Percentiles rank a stretch among this genome's conserved stretches.
These are phyloP conservation scores for Pristionchus entomophagus DNA, from an alignment of 2,888 invertebrate genomes.

Conservation along the genomic window DNA sequence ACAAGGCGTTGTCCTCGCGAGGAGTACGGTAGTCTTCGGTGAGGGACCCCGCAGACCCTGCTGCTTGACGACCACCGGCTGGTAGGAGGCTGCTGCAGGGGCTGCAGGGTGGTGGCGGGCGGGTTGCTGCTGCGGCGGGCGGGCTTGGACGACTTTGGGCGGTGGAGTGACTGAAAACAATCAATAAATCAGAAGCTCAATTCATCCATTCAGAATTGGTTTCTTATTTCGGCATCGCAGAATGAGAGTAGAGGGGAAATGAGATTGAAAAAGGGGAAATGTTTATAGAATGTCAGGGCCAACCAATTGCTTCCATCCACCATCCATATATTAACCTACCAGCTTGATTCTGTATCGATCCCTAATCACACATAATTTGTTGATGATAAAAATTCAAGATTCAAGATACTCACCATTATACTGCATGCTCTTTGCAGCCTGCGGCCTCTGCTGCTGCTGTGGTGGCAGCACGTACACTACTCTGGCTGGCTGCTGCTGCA, in stretches of 20 bases:
- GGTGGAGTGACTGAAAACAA: not conserved
- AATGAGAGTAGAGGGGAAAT: too few species aligned
- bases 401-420: too few species aligned
- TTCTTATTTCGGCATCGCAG: too few species aligned
- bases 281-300: too few species aligned
- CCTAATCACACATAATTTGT: too few species aligned
- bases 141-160: not conserved
- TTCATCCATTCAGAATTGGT: too few species aligned
- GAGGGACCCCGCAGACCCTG: not conserved
- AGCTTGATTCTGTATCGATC: too few species aligned
- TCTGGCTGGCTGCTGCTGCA: not conserved
- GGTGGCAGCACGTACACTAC: conserved; percentile 9
- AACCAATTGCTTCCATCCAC: too few species aligned
- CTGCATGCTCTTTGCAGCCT: too few species aligned
- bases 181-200: not conserved
- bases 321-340: too few species aligned
- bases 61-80: conserved; percentile 15
- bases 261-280: too few species aligned
- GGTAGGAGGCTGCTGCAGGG: not conserved
- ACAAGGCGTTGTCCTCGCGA: not conserved
- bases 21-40: conserved; percentile 22
- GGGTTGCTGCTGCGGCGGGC: not conserved
- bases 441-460: conserved; percentile 2
- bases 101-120: not conserved
- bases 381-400: too few species aligned